Conservation (phyloP, 2,888 invertebrate species). For the Ophioninae sp. region DNA sequence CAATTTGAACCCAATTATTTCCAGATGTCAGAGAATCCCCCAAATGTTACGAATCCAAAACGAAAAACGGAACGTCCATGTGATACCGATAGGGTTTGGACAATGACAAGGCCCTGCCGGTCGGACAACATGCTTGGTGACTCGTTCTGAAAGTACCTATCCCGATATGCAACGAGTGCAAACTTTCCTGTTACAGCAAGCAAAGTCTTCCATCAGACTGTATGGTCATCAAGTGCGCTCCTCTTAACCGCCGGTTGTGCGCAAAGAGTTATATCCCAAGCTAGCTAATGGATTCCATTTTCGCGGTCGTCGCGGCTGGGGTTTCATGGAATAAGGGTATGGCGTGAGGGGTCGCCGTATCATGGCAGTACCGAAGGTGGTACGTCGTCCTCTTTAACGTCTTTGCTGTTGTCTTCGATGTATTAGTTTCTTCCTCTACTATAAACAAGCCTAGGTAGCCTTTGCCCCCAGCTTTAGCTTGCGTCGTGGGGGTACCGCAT, state of each 20-base stretch:
- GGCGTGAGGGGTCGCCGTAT: slow-evolving; percentile 49
- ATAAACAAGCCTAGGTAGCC: slow-evolving; percentile 72
- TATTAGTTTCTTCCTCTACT: slow-evolving; percentile 57
- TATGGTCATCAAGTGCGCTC: slow-evolving; percentile 20
- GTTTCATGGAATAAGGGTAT: slow-evolving; percentile 64
- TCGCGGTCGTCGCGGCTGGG: slow-evolving; percentile 67
- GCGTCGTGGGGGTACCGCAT: background rate
- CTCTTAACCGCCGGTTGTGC: slow-evolving; percentile 38
- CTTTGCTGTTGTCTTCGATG: slow-evolving; percentile 42
- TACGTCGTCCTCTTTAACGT: slow-evolving; percentile 62
- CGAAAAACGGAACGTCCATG: background rate
- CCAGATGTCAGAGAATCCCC: background rate
- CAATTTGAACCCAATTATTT: background rate
- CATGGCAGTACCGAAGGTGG: slow-evolving; percentile 65
- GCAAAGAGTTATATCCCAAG: slow-evolving; percentile 57
- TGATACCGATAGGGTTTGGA: background rate
- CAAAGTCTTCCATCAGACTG: slow-evolving; percentile 32
- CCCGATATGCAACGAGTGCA: slow-evolving; percentile 11
- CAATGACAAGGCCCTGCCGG: slow-evolving; percentile 2
- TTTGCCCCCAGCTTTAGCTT: slow-evolving; percentile 20
- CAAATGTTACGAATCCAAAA: background rate
- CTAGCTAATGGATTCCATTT: slow-evolving; percentile 69
- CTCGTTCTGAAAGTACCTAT: slow-evolving; percentile 25
- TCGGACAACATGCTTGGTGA: slow-evolving; percentile 5
- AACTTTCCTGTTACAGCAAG: slow-evolving; percentile 20